Percentiles rank a stretch among this genome's conserved stretches.
Evolutionary conservation across 2,113 vertebrate species (phyloP).

Genomic region (Athene cunicularia): DNA sequence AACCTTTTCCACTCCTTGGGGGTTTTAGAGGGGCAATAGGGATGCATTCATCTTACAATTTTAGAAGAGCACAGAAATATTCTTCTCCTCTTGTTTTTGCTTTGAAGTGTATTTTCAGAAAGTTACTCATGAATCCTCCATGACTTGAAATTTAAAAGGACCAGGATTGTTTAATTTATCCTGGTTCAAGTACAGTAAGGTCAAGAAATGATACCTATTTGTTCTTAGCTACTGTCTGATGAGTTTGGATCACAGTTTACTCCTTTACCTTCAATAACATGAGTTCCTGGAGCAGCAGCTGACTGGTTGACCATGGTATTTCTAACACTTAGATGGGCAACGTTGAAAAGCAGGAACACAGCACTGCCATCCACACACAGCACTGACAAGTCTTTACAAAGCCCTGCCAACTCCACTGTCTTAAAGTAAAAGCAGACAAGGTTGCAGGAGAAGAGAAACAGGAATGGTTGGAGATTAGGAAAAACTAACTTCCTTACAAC

Average conservation of each 20-base stretch:
- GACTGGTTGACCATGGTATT: not conserved
- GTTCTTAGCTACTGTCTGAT: not conserved
- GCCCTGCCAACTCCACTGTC: not conserved
- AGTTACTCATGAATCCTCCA: not conserved
- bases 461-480: not conserved
- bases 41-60: not conserved
- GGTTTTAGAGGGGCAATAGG: fast-evolving
- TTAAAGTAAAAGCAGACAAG: not conserved
- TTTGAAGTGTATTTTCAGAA: not conserved
- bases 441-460: not conserved
- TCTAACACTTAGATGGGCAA: not conserved
- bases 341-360: not conserved
- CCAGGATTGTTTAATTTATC: not conserved
- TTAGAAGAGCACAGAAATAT: too few species aligned
- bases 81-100: not conserved
- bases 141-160: not conserved
- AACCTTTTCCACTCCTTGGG: not conserved
- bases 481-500: not conserved
- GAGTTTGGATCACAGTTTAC: not conserved
- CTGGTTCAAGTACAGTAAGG: not conserved
- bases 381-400: not conserved
- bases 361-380: not conserved
- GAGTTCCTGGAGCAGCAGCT: not conserved
- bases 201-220: not conserved
- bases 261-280: not conserved